Evolutionary conservation across 1,140 invertebrate genomes (phyloP).

Genomic region (Myzus persicae): DNA sequence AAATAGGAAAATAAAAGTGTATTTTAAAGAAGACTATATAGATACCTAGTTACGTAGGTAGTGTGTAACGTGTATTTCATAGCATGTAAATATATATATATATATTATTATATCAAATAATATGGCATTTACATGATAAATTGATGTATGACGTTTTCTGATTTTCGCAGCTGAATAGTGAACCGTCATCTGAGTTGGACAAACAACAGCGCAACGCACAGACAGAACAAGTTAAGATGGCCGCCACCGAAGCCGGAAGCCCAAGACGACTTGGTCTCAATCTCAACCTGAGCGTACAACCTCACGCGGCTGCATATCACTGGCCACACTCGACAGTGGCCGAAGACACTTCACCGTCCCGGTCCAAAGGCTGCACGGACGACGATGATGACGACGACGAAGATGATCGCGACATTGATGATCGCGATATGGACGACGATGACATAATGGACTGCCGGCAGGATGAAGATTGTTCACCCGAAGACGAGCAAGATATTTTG

Average conservation of each 20-base stretch:
- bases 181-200: constrained; percentile 35
- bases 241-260: constrained; percentile 47
- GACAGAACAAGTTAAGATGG: constrained; percentile 39
- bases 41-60: no score
- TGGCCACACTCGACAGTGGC: constrained; percentile 50
- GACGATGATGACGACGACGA: constrained; percentile 26
- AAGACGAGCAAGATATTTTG: constrained; percentile 46
- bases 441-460: constrained; percentile 3
- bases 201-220: neutral
- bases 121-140: neutral
- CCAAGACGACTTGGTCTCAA: constrained; percentile 33
- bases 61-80: no score
- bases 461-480: constrained; percentile 43
- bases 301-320: constrained; percentile 4
- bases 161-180: constrained; percentile 48
- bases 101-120: no score
- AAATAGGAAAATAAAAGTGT: neutral
- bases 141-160: neutral
- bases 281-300: constrained; percentile 48
- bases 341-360: constrained; percentile 13
- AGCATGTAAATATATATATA: no score
- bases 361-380: constrained; percentile 16
- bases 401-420: neutral
- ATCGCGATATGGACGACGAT: neutral
- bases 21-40: no score